Evolutionary conservation across 2,113 vertebrate genomes (phyloP), one percentile per base, ranked within the genome.

Genomic region (Odontesthes bonariensis): DNA sequence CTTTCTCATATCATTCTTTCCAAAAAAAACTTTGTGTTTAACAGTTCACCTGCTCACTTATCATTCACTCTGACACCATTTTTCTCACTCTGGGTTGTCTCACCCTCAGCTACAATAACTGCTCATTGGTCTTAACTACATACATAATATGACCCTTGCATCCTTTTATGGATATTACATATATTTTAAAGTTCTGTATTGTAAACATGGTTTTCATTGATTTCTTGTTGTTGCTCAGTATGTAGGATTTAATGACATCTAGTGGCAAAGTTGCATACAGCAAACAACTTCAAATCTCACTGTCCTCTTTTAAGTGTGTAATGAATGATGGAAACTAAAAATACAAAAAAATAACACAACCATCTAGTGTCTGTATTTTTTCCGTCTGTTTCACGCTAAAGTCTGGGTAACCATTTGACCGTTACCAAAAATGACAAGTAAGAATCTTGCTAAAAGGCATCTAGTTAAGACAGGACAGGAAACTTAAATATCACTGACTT

Each of bases 11-110:
- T 83, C 49, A 81, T 86, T 67, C 58, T 82, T 86, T 46, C 64
- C 54, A 74, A 9, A 75, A 79, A 60, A 73, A 32, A 65, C 69
- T 70, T 64, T 69, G 62, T 86, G 73, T 85, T 85, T 80, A 51
- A 73, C 61, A 74, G 75, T 54, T 82, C 69, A 77, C 72, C 73
- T 63, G 67, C 66, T 78, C 38, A 40, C 33, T 46, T 49, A 5
- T 6, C 19, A 49, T 49, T 49, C 4, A 38, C 35, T 49, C 16
- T 49, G 8, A 49, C 46, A 19, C 17, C 46, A 27, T 49, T 49
- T 49, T 19, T 49, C 7, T 6, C 19, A 49, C 42, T 59, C 55
- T 38, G 35, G 35, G 35, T 38, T 38, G 10, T 38, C 10, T 83
- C 52, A 64, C 72, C 65, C 59, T 44, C 46, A 57, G 67, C 8